Conservation (phyloP, 2,888 invertebrate genomes). For the Conomelus anceps region DNA sequence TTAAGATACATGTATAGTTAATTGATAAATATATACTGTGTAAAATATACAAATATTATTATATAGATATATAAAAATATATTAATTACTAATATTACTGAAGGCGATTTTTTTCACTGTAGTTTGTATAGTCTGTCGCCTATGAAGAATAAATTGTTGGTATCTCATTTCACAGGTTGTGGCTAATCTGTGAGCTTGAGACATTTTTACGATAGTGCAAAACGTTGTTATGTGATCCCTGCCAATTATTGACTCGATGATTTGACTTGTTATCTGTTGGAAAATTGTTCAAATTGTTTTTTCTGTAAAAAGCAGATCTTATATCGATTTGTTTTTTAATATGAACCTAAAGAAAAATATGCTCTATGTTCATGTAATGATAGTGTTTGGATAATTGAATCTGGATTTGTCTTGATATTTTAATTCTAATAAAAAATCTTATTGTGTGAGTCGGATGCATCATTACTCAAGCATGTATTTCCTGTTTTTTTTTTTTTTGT, state of each 20-base stretch:
- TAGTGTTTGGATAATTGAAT: constrained; percentile 20
- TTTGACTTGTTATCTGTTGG: constrained; percentile 22
- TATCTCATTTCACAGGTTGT: constrained; percentile 3
- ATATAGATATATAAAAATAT: constrained; percentile 17
- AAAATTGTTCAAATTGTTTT: constrained; percentile 19
- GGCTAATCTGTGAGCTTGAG: constrained; percentile 5
- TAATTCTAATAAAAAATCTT: constrained; percentile 25
- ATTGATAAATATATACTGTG: constrained; percentile 21
- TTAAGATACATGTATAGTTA: constrained; percentile 6
- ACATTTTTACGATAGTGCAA: constrained; percentile 22
- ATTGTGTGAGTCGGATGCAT: constrained; percentile 18
- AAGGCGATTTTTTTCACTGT: constrained; percentile 25
- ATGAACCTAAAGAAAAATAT: neutral
- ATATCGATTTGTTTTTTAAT: neutral
- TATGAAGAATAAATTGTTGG: constrained; percentile 8
- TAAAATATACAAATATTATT: constrained; percentile 19
- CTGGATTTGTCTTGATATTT: constrained; percentile 24
- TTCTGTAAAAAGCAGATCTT: constrained; percentile 20
- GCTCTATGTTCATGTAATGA: constrained; percentile 6
- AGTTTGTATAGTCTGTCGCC: constrained; percentile 25
- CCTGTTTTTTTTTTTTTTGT: no score
- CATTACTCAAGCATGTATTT: no score
- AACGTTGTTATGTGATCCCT: constrained; percentile 22
- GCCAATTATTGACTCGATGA: constrained; percentile 20
- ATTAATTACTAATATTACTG: constrained; percentile 21